Base-by-base conservation (phyloP, 1,140 invertebrate species). In the Maniola jurtina region DNA sequence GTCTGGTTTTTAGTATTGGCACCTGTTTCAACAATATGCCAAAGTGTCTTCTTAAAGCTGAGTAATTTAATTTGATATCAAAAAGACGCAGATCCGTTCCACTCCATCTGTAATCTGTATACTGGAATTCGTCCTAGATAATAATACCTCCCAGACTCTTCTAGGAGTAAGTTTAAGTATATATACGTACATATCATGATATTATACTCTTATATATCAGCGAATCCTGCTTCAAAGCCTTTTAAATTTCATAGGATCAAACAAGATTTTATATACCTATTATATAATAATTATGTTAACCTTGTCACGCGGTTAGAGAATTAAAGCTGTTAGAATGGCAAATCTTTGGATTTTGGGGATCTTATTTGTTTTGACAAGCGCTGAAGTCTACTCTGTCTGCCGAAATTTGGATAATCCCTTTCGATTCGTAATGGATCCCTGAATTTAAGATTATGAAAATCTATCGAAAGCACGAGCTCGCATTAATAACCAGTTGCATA, bases 361-460 rank as follows among this genome's bases (percentile, higher is more conserved):
- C 86, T 86, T 85, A 87, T 88, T 88, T 89, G 84, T 88, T 80
- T 71, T 77, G 84, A 84, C 81, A 86, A 81, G 83, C 76, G 73
- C 78, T 78, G 66, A 70, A 75, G 71, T 73, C 75, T 74, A 79
- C 67, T 67, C 64, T 68, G 72, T 68, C 78, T 76, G 65, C 71
- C 59, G 70, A 66, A 75, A 78, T 77, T 67, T 61, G 70, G 60
- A 68, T 78, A 71, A 70, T 74, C 66, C 64, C 57, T 60, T 72
- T 65, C 55, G 66, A 68, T 72, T 66, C 59, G 62, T 66, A 48
- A 68, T 70, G 60, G 52, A 70, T 57, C 58, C 50, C 52, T 15
- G 52, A 25, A 25, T 25, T 13, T 34, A 34, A 16, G 52, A 55
- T 55, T 34, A 55, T 0, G 33, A 55, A 55, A 55, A 55, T 55